Evolutionary conservation across 2,888 invertebrate species (phyloP), one percentile per base, ranked within the genome.

Genomic region (Lithophane ornitopus): DNA sequence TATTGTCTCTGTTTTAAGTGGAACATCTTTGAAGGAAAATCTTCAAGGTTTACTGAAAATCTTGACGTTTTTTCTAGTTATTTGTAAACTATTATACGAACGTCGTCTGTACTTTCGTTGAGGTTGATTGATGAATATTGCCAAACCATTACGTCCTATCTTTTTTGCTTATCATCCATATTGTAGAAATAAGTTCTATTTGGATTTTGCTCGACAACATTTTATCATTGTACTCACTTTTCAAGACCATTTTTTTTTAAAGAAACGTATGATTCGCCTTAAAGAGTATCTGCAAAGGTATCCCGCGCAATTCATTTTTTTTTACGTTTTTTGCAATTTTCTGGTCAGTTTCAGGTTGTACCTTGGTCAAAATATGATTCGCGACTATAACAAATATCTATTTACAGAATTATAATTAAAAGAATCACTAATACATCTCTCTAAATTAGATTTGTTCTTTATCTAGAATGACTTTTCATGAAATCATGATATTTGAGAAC

Each of bases 51-150:
- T 26, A 16, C 12, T 22, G 61, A 44, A 49, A 65, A 56, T 59
- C 34, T 70, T 16, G 28, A 70, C 2, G 34, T 28, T 70, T 76
- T 61, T 34, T 59, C 41, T 80, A 54, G 61, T 62, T 70, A 12
- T 72, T 22, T 52, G 69, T 65, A 46, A 80, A 69, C n/a, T 69
- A n/a, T 68, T 67, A 80, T 70, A 56, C 46, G 8, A 46, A 34
- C 59, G 62, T 63, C 70, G 49, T 82, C 78, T 75, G 68, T 69
- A 66, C 80, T 80, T 79, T 71, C 58, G 19, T 12, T 46, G 63
- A 78, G 58, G 28, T 70, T 83, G 83, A 84, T 78, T 79, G 82
- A 84, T 85, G 79, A 85, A 74, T 85, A 75, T 84, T 78, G 68
- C 56, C 41, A 54, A 72, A 62, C 68, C 56, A 41, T 84, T 71